These are phyloP conservation scores for Sphenodon punctatus DNA, from an alignment of 2,797 vertebrate genomes.

Conservation along the genomic window DNA sequence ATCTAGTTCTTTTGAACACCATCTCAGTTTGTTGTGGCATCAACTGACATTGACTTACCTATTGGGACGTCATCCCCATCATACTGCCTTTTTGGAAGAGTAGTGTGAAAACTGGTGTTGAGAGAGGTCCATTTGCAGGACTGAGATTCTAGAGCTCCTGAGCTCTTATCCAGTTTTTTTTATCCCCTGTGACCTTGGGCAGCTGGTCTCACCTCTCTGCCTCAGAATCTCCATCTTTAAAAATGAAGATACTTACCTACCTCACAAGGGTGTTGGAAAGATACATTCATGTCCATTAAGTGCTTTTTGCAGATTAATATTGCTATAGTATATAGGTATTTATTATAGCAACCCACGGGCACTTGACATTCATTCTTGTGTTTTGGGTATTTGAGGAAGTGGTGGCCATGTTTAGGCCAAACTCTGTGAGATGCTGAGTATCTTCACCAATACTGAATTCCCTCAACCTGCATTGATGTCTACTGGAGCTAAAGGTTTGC, in stretches of 20 bases:
- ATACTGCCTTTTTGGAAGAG: not conserved
- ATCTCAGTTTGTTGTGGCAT: not conserved
- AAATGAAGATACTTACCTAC: constrained; percentile 9
- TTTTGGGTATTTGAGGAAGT: constrained; percentile 36
- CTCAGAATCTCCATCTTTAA: constrained; percentile 32
- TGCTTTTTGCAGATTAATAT: constrained; percentile 27
- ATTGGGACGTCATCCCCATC: not conserved
- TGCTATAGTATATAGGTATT: constrained; percentile 37
- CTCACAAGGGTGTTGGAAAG: constrained; percentile 46
- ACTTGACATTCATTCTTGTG: constrained; percentile 47
- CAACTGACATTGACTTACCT: not conserved
- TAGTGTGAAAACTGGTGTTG: not conserved
- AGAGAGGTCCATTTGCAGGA: not conserved
- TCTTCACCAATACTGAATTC: not conserved
- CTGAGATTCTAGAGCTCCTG: not conserved
- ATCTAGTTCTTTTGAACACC: not conserved
- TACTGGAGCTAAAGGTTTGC: constrained; percentile 37
- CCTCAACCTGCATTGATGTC: constrained; percentile 25
- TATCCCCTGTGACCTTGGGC: constrained; percentile 3
- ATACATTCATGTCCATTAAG: constrained; percentile 37
- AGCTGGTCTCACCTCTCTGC: constrained; percentile 6
- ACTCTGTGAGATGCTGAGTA: constrained; percentile 11
- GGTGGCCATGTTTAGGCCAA: constrained; percentile 16
- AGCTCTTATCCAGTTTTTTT: constrained; percentile 16
- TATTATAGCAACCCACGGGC: constrained; percentile 24